Conservation (phyloP, 2,888 invertebrate species). For the Alitta virens region DNA sequence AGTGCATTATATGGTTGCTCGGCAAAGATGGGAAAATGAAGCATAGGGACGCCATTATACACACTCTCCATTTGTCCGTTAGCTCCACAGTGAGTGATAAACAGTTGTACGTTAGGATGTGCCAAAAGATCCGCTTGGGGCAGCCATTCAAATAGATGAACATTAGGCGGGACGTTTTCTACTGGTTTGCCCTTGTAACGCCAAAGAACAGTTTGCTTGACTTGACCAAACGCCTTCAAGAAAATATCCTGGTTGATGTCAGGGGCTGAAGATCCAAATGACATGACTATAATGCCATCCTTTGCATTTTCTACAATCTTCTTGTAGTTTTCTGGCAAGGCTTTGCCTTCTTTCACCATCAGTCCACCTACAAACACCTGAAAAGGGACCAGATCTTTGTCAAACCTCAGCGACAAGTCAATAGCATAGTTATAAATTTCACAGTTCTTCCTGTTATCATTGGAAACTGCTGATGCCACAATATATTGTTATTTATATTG, state of each 20-base stretch:
- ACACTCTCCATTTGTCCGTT: slow-evolving; percentile 31
- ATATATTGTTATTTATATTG: too few relatives aligned
- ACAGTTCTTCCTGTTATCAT: too few relatives aligned
- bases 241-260: neutral
- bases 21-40: slow-evolving; percentile 27
- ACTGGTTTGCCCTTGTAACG: neutral
- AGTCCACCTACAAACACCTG: slow-evolving; percentile 1
- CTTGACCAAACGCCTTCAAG: neutral
- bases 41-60: slow-evolving; percentile 32
- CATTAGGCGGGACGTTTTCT: slow-evolving; percentile 6
- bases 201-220: slow-evolving; percentile 5
- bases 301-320: neutral
- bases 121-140: slow-evolving; percentile 34
- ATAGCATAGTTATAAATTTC: too few relatives aligned
- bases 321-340: slow-evolving; percentile 1
- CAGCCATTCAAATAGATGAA: slow-evolving; percentile 27
- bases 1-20: slow-evolving; percentile 28
- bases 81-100: slow-evolving; percentile 34
- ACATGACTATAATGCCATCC: neutral
- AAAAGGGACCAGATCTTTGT: too few relatives aligned
- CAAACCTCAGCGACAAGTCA: too few relatives aligned
- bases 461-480: too few relatives aligned
- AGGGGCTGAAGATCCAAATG: neutral
- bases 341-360: neutral
- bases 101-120: slow-evolving; percentile 29